Conservation (phyloP, 2,113 vertebrate species). For the Haliaeetus leucogaster region DNA sequence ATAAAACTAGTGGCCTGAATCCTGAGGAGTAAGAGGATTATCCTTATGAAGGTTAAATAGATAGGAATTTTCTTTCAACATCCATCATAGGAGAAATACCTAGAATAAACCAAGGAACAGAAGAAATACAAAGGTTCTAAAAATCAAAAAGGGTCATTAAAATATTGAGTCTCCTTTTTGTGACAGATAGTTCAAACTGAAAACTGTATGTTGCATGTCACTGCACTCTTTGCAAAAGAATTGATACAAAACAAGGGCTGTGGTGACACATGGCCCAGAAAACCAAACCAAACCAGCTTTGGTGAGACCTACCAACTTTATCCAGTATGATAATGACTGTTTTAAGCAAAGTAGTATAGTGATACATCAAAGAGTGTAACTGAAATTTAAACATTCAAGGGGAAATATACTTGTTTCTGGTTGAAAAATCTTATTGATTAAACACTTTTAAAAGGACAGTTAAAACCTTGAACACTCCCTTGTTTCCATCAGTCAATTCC, state of each 20-base stretch:
- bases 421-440: not conserved
- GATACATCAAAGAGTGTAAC: not conserved
- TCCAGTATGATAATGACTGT: not conserved
- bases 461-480: not conserved
- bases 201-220: not conserved
- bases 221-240: not conserved
- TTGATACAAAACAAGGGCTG: not conserved
- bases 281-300: not conserved
- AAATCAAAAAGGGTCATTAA: not conserved
- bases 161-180: not conserved
- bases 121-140: not conserved
- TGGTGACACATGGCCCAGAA: not conserved
- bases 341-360: not conserved
- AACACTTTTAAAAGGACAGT: not conserved
- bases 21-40: not conserved
- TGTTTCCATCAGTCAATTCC: not conserved
- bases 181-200: not conserved
- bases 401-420: not conserved
- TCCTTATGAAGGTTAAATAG: not conserved
- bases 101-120: not conserved
- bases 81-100: not conserved
- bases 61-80: not conserved
- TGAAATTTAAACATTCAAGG: not conserved
- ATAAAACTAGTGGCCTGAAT: not conserved
- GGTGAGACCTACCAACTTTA: not conserved